Evolutionary conservation across 2,888 invertebrate genomes (phyloP), one percentile per base, ranked within the genome.

Genomic region (Colletes collaris): DNA sequence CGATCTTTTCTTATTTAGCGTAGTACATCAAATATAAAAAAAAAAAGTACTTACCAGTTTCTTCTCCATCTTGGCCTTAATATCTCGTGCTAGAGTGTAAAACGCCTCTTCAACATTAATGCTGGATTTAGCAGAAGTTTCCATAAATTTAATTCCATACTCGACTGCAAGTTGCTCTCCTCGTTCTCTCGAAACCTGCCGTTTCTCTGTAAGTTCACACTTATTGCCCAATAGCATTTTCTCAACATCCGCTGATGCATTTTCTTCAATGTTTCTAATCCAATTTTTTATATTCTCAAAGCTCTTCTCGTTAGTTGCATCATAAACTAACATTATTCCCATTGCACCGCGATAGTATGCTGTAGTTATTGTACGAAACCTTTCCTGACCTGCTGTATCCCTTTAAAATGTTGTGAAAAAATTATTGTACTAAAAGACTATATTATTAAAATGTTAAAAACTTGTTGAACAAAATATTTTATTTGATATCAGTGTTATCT

Each of bases 261-360:
- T 99, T 94, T 99, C 99, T 93, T 99, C 99, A 92, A 99, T 99
- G 94, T 99, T 99, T 91, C 99, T 95, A 87, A 99, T 98, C 99
- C 99, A 99, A 93, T 99, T 99, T 93, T 99, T 98, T 76, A 99
- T 99, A 93, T 99, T 99, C 93, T 99, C 98, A 94, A 99, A 99
- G 89, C 98, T 99, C 94, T 99, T 99, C 92, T 99, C 99, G 94
- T 99, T 99, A 89, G 99, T 99, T 88, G 99, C 99, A 94, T 99
- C 99, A 93, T 99, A 99, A 53, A 99, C 99, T 86, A 99, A 95
- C 98, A 99, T 99, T 88, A 99, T 99, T 80, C 99, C 99, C 99
- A 99, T 99, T 58, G 99, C 99, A 65, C 99, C 99, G 88, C 99
- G 96, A 94, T 99, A 99, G 93, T 99, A 99, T n/a, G 99, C 99